Conservation (phyloP, 2,797 vertebrate genomes). For the Gambelia wislizenii region DNA sequence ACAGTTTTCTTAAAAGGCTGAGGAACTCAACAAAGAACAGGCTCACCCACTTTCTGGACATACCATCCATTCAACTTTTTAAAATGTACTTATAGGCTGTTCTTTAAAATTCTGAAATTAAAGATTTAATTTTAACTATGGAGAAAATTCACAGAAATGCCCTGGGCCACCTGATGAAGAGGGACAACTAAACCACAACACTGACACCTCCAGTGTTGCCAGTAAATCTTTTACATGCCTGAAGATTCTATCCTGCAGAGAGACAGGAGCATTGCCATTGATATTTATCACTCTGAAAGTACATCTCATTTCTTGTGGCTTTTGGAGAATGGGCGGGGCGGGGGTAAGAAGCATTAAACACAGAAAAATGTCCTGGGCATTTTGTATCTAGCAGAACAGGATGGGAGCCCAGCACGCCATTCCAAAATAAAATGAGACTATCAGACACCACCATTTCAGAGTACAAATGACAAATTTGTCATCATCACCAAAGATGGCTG, state of each 20-base stretch:
- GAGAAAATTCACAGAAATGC: background rate
- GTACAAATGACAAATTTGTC: conserved; percentile 1
- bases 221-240: background rate
- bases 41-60: too few relatives aligned
- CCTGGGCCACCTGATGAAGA: background rate
- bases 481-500: background rate
- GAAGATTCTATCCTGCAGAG: background rate
- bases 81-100: too few relatives aligned
- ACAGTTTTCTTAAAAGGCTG: too few relatives aligned
- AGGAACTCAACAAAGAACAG: too few relatives aligned
- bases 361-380: background rate
- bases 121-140: background rate
- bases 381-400: background rate
- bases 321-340: background rate
- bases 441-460: background rate
- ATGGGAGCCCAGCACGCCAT: background rate
- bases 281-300: background rate
- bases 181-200: background rate
- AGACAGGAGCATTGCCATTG: background rate
- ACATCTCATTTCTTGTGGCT: background rate
- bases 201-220: background rate
- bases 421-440: background rate
- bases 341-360: background rate
- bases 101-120: background rate
- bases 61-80: too few relatives aligned